Percentiles rank a stretch among this genome's conserved stretches.
Conservation (phyloP, 2,888 invertebrate genomes). For the Drosophila lutescens region DNA sequence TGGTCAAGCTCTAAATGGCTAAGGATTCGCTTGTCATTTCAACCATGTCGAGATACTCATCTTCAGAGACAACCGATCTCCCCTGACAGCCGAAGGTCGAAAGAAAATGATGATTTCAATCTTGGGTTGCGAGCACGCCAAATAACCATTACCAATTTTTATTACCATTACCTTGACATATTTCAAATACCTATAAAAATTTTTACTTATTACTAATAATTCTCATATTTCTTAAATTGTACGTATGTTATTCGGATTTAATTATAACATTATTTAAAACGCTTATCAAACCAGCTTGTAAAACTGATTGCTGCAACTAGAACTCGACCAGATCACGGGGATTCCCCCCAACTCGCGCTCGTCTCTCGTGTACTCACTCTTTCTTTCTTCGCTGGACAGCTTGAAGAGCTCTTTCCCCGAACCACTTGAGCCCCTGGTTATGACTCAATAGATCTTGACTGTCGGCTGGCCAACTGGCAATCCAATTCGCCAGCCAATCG, state of each 20-base stretch:
- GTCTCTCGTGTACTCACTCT: conserved; percentile 15
- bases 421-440: conserved; percentile 27
- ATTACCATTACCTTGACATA: background rate
- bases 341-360: conserved; percentile 2
- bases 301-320: background rate
- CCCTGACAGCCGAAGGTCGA: conserved; percentile 7
- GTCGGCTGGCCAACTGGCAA: conserved; percentile 1
- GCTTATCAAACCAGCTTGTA: background rate
- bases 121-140: background rate
- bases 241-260: no score
- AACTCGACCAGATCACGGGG: conserved; percentile 5
- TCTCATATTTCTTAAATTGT: no score
- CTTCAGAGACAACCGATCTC: background rate
- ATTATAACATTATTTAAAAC: background rate
- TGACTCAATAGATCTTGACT: conserved; percentile 42
- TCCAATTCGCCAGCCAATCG: conserved; percentile 42
- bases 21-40: background rate
- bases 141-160: background rate
- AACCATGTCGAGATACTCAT: background rate
- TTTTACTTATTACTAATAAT: no score
- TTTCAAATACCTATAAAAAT: background rate
- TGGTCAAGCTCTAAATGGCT: background rate
- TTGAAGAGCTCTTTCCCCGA: conserved; percentile 20
- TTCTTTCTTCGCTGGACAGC: conserved; percentile 8
- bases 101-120: background rate